These are phyloP conservation scores for Melanotaenia parkinsoni DNA, from an alignment of 2,797 vertebrate species.

Conservation along the genomic window DNA sequence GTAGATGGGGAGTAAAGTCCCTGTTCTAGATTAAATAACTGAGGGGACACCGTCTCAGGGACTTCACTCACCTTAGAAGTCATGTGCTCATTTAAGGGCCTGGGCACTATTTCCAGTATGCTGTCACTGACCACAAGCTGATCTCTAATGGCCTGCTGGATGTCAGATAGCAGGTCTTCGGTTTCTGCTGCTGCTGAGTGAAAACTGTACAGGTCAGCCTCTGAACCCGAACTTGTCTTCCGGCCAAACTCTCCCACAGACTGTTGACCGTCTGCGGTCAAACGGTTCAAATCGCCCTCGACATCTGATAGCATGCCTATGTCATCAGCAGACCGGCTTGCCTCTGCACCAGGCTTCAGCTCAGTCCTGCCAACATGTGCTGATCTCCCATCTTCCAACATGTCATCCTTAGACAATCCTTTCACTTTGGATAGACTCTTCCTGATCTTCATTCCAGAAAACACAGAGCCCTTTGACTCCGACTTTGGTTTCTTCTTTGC, in stretches of 20 bases:
- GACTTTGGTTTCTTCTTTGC: conserved; percentile 88
- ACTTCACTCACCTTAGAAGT: conserved; percentile 2
- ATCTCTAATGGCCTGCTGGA: conserved; percentile 90
- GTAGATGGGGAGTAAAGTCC: conserved; percentile 46
- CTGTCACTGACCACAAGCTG: conserved; percentile 73
- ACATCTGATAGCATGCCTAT: conserved; percentile 83
- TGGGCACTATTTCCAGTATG: conserved; percentile 18
- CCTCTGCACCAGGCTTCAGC: conserved; percentile 79
- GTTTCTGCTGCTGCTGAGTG: conserved; percentile 91
- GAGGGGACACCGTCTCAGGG: conserved; percentile 40
- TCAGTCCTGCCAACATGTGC: conserved; percentile 73
- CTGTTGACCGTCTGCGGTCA: conserved; percentile 72
- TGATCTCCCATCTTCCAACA: conserved; percentile 79
- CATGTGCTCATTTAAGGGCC: not conserved
- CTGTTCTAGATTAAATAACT: conserved; percentile 31
- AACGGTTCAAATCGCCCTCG: conserved; percentile 79
- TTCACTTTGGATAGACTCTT: conserved; percentile 89
- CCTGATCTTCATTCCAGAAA: conserved; percentile 92
- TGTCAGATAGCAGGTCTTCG: conserved; percentile 93
- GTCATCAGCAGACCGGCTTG: conserved; percentile 82
- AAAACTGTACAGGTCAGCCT: conserved; percentile 95
- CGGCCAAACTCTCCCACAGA: conserved; percentile 80
- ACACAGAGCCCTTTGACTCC: conserved; percentile 88
- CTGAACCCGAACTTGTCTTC: conserved; percentile 91
- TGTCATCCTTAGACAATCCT: conserved; percentile 85